phyloP scores from a whole-genome alignment of 2,113 vertebrate species.

The Ctenomys sociabilis region DNA sequence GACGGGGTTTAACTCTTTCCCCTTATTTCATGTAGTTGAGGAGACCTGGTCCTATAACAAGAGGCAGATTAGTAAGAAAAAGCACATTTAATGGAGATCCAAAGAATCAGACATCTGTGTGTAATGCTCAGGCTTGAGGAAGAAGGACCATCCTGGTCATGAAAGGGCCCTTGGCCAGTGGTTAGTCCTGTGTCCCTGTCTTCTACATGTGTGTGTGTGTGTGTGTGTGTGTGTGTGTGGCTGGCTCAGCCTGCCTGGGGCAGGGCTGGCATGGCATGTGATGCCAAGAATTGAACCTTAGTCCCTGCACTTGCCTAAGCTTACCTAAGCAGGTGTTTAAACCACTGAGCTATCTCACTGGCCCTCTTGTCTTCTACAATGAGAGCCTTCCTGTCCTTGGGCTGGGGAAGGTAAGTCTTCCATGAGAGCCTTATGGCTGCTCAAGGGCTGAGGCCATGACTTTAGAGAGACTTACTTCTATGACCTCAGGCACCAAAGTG shows the following conservation, averaged over 20 bases:
- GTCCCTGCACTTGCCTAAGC: too few relatives aligned
- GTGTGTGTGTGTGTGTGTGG: too few relatives aligned
- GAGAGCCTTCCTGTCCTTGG: not conserved
- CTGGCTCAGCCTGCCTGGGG: too few relatives aligned
- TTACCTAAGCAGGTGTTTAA: too few relatives aligned
- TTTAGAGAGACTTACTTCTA: not conserved
- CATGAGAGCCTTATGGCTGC: not conserved
- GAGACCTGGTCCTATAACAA: not conserved
- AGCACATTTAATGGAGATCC: not conserved
- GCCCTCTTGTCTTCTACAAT: not conserved
- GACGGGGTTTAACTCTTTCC: not conserved
- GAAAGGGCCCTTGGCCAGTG: not conserved
- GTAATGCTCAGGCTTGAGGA: not conserved
- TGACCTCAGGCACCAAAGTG: not conserved
- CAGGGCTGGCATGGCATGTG: too few relatives aligned
- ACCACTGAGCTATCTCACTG: too few relatives aligned
- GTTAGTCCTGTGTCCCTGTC: not conserved
- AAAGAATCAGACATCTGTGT: not conserved
- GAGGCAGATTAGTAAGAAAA: not conserved
- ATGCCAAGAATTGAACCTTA: too few relatives aligned
- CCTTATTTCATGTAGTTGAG: rapidly evolving
- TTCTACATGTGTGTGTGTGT: not conserved
- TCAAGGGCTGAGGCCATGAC: not conserved
- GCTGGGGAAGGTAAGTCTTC: not conserved
- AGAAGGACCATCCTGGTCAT: not conserved